Evolutionary conservation across 1,140 invertebrate genomes (phyloP), one percentile per base, ranked within the genome.

Genomic region (Ruditapes philippinarum): DNA sequence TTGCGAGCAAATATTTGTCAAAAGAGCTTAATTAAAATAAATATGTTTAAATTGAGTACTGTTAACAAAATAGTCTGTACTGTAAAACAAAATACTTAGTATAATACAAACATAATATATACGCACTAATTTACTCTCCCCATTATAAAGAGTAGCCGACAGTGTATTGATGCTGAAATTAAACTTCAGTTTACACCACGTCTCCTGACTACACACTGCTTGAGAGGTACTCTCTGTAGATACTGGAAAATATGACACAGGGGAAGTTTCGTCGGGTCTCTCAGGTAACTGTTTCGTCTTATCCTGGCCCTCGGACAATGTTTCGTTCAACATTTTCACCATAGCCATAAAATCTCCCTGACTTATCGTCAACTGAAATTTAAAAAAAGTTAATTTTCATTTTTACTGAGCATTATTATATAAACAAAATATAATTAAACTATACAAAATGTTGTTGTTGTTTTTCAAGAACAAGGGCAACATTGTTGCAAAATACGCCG

Each of bases 271-370:
- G 38, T 82, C 68, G 57, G 80, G 38, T 60, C 86, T 70, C 19
- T 62, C 70, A 25, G 49, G 25, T 22, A 76, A 22, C 57, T 80
- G 0, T 22, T 45, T 60, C 3, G 73, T 40, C 78, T 88, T 85
- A 45, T 51, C 42, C 68, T 90, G 81, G 12, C 96, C 97, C 95
- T 99, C 98, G 87, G 96, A 96, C 22, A 99, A 96, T 96, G 99
- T 99, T 92, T 98, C 97, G 92, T 97, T 97, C 4, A 99, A 91
- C 12, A 98, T 97, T 82, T 97, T 97, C 97, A 99, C 97, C 5
- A 98, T 96, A 79, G 97, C 97, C 5, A 96, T 96, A 92, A 98
- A 98, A 95, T 99, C 98, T 65, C 97, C 97, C 92, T 98, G 97
- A 90, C 97, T 97, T 31, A 98, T 93, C 40, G 96, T 96, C 9